Percentiles rank a stretch among this genome's conserved stretches.
These are phyloP conservation scores for Aphelenchoides fujianensis DNA, from an alignment of 1,140 invertebrate genomes.

Conservation along the genomic window DNA sequence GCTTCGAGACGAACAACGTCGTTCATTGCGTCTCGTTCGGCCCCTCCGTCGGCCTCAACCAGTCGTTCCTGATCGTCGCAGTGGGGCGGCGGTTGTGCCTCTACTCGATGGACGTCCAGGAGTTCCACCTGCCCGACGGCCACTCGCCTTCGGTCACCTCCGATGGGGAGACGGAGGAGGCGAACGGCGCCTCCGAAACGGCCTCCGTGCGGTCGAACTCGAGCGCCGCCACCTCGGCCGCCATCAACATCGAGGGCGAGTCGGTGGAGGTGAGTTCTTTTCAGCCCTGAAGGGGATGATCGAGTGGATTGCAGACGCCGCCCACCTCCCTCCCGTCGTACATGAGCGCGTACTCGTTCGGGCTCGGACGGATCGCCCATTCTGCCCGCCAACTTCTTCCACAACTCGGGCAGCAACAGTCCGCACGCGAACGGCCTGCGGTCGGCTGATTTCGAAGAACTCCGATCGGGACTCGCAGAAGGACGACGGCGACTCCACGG, in stretches of 20 bases:
- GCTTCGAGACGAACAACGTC: not conserved
- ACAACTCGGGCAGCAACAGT: not conserved
- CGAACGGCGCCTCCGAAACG: too few species aligned
- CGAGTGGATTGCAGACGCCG: not conserved
- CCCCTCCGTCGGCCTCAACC: slow-evolving; percentile 14
- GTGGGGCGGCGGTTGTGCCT: slow-evolving; percentile 1
- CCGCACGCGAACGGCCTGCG: too few species aligned
- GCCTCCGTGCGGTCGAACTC: too few species aligned
- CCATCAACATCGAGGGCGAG: too few species aligned
- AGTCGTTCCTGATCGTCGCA: not conserved
- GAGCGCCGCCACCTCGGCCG: too few species aligned
- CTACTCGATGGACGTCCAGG: slow-evolving; percentile 12
- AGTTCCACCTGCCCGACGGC: not conserved
- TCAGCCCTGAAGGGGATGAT: too few species aligned
- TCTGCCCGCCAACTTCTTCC: slow-evolving; percentile 8
- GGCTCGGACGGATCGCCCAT: slow-evolving; percentile 8
- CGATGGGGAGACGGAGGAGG: too few species aligned
- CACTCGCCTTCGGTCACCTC: not conserved
- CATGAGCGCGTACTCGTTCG: not conserved
- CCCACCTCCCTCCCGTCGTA: not conserved
- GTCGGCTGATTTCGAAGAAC: too few species aligned
- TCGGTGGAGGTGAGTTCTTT: too few species aligned
- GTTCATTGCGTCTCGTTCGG: slow-evolving; percentile 15
- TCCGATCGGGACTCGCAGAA: too few species aligned
- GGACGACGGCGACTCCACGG: not conserved